These are phyloP conservation scores for Lysandra bellargus DNA, from an alignment of 2,888 invertebrate species.

Conservation along the genomic window DNA sequence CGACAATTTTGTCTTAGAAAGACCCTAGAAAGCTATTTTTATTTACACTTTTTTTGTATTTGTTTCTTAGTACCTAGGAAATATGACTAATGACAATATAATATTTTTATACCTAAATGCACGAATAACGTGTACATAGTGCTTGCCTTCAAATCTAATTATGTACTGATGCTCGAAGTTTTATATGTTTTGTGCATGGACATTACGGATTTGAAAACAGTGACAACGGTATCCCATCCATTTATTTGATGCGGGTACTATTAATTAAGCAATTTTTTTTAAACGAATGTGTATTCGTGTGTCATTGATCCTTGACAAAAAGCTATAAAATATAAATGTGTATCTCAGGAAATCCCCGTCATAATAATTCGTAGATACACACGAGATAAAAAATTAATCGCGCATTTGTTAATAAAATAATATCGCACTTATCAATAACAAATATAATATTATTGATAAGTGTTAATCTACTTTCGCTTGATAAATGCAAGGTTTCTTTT, in stretches of 20 bases:
- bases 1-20: neutral
- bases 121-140: too few species aligned
- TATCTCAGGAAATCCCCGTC: slow-evolving; percentile 1
- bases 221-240: too few species aligned
- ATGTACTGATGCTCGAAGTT: too few species aligned
- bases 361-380: slow-evolving; percentile 19
- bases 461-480: slow-evolving; percentile 28
- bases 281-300: neutral
- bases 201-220: too few species aligned
- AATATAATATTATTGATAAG: slow-evolving; percentile 26
- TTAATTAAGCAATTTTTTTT: neutral
- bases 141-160: too few species aligned
- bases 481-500: slow-evolving; percentile 20
- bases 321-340: neutral
- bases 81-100: too few species aligned
- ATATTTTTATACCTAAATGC: too few species aligned
- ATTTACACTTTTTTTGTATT: too few species aligned
- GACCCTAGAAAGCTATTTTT: neutral
- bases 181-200: too few species aligned
- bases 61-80: too few species aligned
- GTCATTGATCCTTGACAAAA: neutral
- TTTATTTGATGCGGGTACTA: neutral
- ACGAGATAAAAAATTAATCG: neutral
- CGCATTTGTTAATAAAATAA: slow-evolving; percentile 14
- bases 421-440: slow-evolving; percentile 24